Evolutionary conservation across 2,113 vertebrate genomes (phyloP).

Genomic region (Pelusios castaneus): DNA sequence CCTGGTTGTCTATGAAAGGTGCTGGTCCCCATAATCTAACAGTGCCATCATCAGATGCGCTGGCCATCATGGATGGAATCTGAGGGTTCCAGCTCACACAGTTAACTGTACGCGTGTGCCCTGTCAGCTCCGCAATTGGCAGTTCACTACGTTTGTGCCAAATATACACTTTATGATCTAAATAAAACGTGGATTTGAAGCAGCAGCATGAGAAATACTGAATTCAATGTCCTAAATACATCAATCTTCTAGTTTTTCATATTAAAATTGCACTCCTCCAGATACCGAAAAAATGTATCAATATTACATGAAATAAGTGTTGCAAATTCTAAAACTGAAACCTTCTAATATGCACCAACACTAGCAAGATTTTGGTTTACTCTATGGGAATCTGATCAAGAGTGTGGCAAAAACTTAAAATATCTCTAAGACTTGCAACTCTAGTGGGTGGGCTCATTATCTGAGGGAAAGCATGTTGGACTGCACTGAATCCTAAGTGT

Average conservation of each 20-base stretch:
- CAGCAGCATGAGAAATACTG: not conserved
- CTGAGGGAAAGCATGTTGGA: not conserved
- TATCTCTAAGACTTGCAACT: not conserved
- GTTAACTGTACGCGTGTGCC: slow-evolving; percentile 96
- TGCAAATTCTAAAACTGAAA: fast-evolving
- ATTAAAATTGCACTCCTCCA: not conserved
- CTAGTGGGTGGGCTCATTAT: not conserved
- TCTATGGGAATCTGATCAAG: not conserved
- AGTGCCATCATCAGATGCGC: slow-evolving; percentile 96
- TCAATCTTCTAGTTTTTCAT: not conserved
- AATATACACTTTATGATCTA: slow-evolving; percentile 99
- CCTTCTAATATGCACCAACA: fast-evolving
- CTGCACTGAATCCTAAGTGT: not conserved
- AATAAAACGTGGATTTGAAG: not conserved
- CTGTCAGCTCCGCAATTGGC: slow-evolving; percentile 95
- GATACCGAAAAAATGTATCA: not conserved
- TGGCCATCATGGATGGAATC: slow-evolving; percentile 94
- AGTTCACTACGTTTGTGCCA: slow-evolving; percentile 98
- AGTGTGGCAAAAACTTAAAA: not conserved
- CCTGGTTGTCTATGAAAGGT: slow-evolving; percentile 91
- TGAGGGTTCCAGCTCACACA: slow-evolving; percentile 98
- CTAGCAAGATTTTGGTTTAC: not conserved
- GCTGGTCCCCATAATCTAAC: slow-evolving; percentile 97
- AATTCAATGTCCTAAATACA: not conserved
- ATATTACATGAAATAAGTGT: fast-evolving